Evolutionary conservation across 2,888 invertebrate species (phyloP), one percentile per base, ranked within the genome.

Genomic region (Torymus aiolomorphi): DNA sequence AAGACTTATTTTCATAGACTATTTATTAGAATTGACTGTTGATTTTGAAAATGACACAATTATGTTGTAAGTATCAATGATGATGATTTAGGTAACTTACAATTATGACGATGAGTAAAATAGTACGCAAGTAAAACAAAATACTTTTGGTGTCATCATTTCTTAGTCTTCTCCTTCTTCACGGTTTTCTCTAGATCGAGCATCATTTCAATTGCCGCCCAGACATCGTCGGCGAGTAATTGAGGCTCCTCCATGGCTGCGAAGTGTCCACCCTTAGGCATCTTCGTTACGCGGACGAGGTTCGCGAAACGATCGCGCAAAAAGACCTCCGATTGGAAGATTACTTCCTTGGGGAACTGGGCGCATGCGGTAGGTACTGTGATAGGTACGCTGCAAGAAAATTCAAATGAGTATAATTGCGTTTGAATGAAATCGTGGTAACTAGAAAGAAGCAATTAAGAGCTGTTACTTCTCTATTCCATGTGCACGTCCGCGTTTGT

Each of bases 241-340:
- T 88, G 79, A 0, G 90, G 90, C 14, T 88, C 84, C 80, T 90
- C 87, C 61, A 90, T 57, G 3, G 90, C 88, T 0, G 89, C 87
- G 81, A 90, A 90, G 82, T 91, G 91, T 5, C 90, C 90, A 24
- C 90, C 90, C 8, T 85, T 83, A 0, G 88, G 84, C 80, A 87
- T 82, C 78, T 85, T 86, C 3, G 85, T 88, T 0, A 84, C 83
- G 1, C 88, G 86, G 12, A 90, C 77, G 8, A 91, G 83, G 81
- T 90, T 89, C 0, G 72, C 78, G 66, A 80, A 90, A 54, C 88
- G 88, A 13, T 88, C 86, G 31, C 82, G 85, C 11, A 89, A 81
- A 42, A 86, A 77, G 31, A 79, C 83, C 49, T 85, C 84, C 8
- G 88, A 83, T 1, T 83, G 82, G 61, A 87, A 84, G 0, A 83